Evolutionary conservation across 1,140 invertebrate species (phyloP).

Genomic region (Ptiloglossa arizonensis): DNA sequence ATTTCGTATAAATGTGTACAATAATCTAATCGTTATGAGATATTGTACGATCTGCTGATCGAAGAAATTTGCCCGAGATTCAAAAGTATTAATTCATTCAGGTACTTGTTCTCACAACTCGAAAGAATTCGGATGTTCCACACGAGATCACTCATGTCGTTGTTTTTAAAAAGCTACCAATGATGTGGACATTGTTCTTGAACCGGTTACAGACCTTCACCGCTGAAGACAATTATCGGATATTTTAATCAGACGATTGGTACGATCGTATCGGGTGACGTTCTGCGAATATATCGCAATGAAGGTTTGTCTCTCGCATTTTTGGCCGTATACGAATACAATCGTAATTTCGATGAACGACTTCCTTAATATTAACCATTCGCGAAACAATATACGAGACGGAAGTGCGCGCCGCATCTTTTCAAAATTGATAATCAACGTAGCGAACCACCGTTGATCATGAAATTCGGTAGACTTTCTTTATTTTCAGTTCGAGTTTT

Average conservation of each 20-base stretch:
- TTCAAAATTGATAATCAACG: not conserved
- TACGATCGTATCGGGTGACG: conserved; percentile 24
- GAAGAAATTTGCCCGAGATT: not conserved
- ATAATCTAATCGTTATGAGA: not conserved
- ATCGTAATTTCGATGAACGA: conserved; percentile 8
- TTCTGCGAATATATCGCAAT: conserved; percentile 31
- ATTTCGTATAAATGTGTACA: conserved; percentile 75
- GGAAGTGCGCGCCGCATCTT: not conserved
- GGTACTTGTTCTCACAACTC: not conserved
- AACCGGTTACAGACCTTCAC: not conserved
- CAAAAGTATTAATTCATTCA: not conserved
- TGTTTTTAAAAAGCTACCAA: not conserved
- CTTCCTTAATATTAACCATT: conserved; percentile 26
- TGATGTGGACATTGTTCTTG: conserved; percentile 15
- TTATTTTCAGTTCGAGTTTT: not conserved
- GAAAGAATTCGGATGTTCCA: not conserved
- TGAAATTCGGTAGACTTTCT: not conserved
- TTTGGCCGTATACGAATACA: conserved; percentile 5
- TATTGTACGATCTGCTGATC: not conserved
- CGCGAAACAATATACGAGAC: too few relatives aligned
- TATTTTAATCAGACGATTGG: conserved; percentile 31
- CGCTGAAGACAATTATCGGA: not conserved
- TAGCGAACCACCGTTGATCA: not conserved
- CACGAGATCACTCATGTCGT: conserved; percentile 1
- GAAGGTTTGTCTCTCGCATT: conserved; percentile 25